Base-by-base conservation (phyloP, 2,888 invertebrate species). In the Ophion costatus region DNA sequence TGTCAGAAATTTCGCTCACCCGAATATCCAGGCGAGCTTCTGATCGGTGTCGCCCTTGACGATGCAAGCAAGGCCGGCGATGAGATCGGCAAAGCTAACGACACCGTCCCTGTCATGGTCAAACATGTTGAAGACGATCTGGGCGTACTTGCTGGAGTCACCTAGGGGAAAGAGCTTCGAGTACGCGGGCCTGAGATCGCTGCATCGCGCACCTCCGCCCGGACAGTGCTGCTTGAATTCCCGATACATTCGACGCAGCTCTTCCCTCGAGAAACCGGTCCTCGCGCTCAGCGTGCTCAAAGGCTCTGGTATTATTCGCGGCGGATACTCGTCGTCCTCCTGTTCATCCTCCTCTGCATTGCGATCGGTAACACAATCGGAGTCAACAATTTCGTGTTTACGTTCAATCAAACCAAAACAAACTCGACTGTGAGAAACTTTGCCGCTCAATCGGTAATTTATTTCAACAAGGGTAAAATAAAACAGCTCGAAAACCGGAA, bases 221-320 rank as follows among this genome's bases (percentile, higher is more conserved):
- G 92, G 92, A 81, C 92, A 92, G 73, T 91, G 85, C 63, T 93
- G 92, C 82, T 93, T 93, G 78, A 93, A 93, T 11, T 88, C 89
- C 0, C 92, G 89, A 80, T 93, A 93, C 61, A 93, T 80, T 45
- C 85, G 88, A 10, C 92, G 89, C 61, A 93, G 90, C 83, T 92
- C 90, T 14, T 90, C 86, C 75, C 87, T 91, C 2, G 89, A 87
- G 83, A 93, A 93, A 45, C 93, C 92, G 2, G 92, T 92, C 66
- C 88, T 88, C 33, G 80, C 81, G 29, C 85, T 88, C 80, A 93
- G 82, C 6, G 76, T 85, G 11, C 87, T 83, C 42, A 92, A 88
- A 70, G 87, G 84, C 51, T 92, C 90, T 10, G 92, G 92, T 7
- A 88, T 81, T 22, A 90, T 73, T 38, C 90, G 90, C 22, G 86